phyloP scores from a whole-genome alignment of 2,888 invertebrate species.

The Watsonalla binaria region DNA sequence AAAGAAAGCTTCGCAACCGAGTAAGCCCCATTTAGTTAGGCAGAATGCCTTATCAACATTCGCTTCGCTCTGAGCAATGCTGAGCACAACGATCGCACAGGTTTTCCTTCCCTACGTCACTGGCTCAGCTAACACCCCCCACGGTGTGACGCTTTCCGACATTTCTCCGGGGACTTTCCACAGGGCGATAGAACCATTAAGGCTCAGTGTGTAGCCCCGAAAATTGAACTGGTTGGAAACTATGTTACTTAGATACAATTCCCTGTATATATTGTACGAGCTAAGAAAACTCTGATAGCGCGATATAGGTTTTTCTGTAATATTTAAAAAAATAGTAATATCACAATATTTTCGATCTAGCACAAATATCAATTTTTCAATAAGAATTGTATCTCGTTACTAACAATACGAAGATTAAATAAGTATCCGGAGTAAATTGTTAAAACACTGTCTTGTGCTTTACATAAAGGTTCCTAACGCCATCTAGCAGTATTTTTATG shows the following conservation, averaged over 20 bases:
- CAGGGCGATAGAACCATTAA: constrained; percentile 59
- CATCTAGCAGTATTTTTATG: constrained; percentile 32
- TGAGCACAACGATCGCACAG: constrained; percentile 41
- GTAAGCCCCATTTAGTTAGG: constrained; percentile 78
- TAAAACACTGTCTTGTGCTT: neutral
- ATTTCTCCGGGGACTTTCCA: constrained; percentile 78
- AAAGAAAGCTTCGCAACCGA: constrained; percentile 55
- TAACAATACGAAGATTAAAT: neutral
- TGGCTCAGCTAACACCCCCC: constrained; percentile 48
- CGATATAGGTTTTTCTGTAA: constrained; percentile 31
- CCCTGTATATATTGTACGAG: constrained; percentile 13
- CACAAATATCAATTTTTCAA: too few species aligned
- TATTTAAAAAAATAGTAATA: neutral
- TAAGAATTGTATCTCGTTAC: neutral
- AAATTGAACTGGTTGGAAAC: constrained; percentile 68
- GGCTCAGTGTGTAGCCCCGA: constrained; percentile 69
- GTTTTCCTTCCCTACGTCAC: constrained; percentile 58
- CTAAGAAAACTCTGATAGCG: constrained; percentile 38
- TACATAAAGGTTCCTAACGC: constrained; percentile 22
- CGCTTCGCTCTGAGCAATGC: constrained; percentile 75
- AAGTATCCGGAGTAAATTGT: neutral
- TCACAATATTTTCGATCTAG: too few species aligned
- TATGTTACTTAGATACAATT: neutral
- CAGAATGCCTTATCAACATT: constrained; percentile 53
- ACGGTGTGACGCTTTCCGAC: constrained; percentile 71